Evolutionary conservation across 1,140 invertebrate species (phyloP), one percentile per base, ranked within the genome.

Genomic region (Drosophila sulfurigaster): DNA sequence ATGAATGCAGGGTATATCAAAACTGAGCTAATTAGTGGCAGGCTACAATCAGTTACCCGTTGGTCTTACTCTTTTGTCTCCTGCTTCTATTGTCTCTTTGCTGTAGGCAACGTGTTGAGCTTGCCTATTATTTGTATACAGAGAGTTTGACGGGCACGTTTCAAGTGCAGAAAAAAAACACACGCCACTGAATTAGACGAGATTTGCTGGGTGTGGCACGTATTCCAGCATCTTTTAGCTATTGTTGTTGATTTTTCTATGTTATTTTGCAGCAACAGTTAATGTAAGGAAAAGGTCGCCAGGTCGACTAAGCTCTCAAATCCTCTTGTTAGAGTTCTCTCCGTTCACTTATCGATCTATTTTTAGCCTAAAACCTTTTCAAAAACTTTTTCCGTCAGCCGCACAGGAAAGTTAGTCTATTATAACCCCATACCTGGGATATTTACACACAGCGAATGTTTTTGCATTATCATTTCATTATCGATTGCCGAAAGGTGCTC

Each of bases 141-240:
- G 35, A 54, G 35, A 38, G 52, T 43, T 76, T 71, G 67, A 70
- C 72, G 64, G 45, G 73, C 83, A 88, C 83, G 83, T 88, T 63
- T 5, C 54, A 35, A 8, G 58, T 52, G 35, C 35, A 54, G 60
- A 58, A 59, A 20, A 20, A 64, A 49, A 71, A 41, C 56, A 60
- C 52, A 59, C 46, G 57, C 16, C 74, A 75, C 15, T 79, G 75
- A 74, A 65, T 78, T 83, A 85, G 82, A 60, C 46, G 48, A 81
- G 82, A 85, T 85, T 83, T 64, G 57, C 30, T 41, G 75, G 78
- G 68, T 81, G 65, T 54, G 69, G 65, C 81, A 83, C 81, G 81
- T 85, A 70, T 63, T 67, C 41, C 32, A 63, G 48, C 56, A 48
- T 46, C 3, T 38, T 54, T 11, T 15, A 16, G 60, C 49, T 69